Evolutionary conservation across 1,140 invertebrate genomes (phyloP), one percentile per base, ranked within the genome.

Genomic region (Papilio helenus): DNA sequence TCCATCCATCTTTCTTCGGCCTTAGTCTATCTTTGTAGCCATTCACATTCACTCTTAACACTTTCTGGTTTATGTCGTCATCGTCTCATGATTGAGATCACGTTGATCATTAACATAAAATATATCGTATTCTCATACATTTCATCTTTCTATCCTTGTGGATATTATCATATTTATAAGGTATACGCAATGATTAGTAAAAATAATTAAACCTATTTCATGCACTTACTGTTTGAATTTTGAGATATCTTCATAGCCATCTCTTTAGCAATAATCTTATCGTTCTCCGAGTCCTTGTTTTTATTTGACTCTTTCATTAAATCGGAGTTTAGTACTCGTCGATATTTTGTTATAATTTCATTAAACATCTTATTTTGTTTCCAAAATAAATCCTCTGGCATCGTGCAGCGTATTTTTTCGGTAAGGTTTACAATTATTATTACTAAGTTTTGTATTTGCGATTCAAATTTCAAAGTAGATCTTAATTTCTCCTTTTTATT

Each of bases 331-430:
- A 91, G 51, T 18, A 87, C 29, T 81, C 84, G 87, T 82, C 91
- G 86, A 83, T 93, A 92, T 85, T 94, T 95, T 46, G 87, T 79
- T 42, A 81, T 81, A 23, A 83, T 79, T 42, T 93, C 86, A 82
- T 90, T 92, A 12, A 94, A 79, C 26, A 81, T 79, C 44, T 79
- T 72, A 84, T 95, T 93, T 88, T 94, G 93, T 79, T 92, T 90
- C 80, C 91, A 85, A 88, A 95, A 95, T 79, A 92, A 68, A n/a
- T 92, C 84, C 16, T 92, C 71, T 12, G 93, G 86, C 80, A 95
- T 80, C 16, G 89, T 90, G 68, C 83, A 85, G 20, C 93, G 85
- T 65, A 94, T 76, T 84, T 87, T 91, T 77, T 94, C 93, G 72
- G 84, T 90, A 58, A 94, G 81, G 79, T 89, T 88, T 10, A 88